These are phyloP conservation scores for Sesamia inferens DNA, from an alignment of 2,888 invertebrate species.

Conservation along the genomic window DNA sequence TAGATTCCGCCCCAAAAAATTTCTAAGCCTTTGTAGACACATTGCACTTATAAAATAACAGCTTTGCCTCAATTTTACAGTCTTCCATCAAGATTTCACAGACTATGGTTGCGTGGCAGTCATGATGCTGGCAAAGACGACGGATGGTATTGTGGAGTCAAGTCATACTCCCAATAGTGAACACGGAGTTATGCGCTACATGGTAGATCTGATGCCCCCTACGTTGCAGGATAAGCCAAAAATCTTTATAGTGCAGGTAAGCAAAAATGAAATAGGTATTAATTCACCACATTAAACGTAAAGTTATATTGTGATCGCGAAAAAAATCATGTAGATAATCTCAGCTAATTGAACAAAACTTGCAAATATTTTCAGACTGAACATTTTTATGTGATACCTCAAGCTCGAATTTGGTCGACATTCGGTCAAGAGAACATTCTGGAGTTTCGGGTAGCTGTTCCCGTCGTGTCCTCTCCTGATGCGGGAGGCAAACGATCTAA, in stretches of 20 bases:
- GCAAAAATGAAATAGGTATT: neutral
- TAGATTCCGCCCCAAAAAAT: neutral
- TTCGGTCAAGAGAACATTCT: constrained; percentile 33
- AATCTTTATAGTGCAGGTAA: constrained; percentile 55
- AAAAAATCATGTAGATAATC: neutral
- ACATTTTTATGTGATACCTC: constrained; percentile 48
- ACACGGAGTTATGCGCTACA: constrained; percentile 42
- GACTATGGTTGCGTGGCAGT: constrained; percentile 56
- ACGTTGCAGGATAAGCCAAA: constrained; percentile 50
- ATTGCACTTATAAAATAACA: neutral
- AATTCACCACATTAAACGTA: neutral
- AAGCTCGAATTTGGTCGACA: constrained; percentile 41
- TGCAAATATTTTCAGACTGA: constrained; percentile 43
- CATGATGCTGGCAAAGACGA: constrained; percentile 46
- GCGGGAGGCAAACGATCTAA: constrained; percentile 7
- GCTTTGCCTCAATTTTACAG: constrained; percentile 9
- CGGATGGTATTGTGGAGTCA: constrained; percentile 41
- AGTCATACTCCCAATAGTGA: constrained; percentile 38
- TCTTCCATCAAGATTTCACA: constrained; percentile 53
- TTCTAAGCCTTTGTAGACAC: neutral
- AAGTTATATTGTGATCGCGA: neutral
- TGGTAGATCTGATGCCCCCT: constrained; percentile 38
- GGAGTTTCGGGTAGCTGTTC: constrained; percentile 48
- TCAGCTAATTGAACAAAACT: neutral
- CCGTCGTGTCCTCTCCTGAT: constrained; percentile 31